Conservation (phyloP, 2,113 vertebrate species). For the Vidua macroura region DNA sequence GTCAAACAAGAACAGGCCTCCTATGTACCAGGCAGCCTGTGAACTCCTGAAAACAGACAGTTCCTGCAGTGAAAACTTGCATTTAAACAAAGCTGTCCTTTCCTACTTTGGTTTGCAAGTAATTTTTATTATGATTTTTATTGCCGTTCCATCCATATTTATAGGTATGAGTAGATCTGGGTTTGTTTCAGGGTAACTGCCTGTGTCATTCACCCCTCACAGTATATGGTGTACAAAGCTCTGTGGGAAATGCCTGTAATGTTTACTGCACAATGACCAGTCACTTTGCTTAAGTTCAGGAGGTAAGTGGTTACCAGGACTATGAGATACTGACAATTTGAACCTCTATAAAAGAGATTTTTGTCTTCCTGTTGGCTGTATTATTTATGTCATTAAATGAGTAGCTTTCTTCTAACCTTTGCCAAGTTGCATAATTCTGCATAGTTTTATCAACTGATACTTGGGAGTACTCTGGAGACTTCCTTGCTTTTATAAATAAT, state of each 20-base stretch:
- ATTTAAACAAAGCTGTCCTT: background rate
- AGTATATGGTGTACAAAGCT: background rate
- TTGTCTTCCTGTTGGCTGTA: slow-evolving; percentile 16
- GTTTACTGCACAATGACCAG: background rate
- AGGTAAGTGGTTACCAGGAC: background rate
- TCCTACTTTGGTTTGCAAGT: background rate
- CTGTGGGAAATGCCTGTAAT: background rate
- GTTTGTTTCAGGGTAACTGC: background rate
- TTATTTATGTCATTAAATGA: background rate
- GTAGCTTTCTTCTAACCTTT: background rate
- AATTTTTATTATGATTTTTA: background rate
- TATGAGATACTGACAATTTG: background rate
- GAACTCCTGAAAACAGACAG: slow-evolving; percentile 3
- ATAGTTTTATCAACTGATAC: background rate
- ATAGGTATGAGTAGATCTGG: background rate
- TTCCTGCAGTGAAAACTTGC: background rate
- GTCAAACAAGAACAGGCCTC: background rate
- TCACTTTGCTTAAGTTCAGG: background rate
- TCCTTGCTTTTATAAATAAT: background rate
- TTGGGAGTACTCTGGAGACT: background rate
- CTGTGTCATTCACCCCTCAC: background rate
- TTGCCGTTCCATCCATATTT: background rate
- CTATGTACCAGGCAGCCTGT: background rate
- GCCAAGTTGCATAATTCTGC: background rate
- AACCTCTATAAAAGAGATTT: slow-evolving; percentile 20